Evolutionary conservation across 2,113 vertebrate species (phyloP).

Genomic region (Oenanthe melanoleuca): DNA sequence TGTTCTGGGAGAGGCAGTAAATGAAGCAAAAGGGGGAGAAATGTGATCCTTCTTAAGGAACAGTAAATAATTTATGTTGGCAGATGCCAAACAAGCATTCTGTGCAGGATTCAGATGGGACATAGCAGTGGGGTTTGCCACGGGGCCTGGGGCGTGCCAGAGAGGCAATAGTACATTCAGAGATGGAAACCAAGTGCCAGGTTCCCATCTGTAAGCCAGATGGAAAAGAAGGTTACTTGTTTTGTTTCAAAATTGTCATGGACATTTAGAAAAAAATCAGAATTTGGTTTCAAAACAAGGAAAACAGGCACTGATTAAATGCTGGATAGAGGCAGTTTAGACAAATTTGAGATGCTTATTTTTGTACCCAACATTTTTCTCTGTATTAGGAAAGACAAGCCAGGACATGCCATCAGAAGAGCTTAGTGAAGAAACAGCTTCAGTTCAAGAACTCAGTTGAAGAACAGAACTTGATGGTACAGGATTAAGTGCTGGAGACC

Average conservation of each 20-base stretch:
- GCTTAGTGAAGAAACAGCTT: background rate
- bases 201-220: constrained; percentile 49
- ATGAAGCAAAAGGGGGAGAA: background rate
- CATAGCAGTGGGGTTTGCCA: background rate
- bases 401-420: background rate
- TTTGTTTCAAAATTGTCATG: constrained; percentile 26
- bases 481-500: background rate
- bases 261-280: background rate
- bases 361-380: background rate
- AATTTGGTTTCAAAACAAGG: background rate
- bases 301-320: background rate
- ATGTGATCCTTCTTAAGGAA: background rate
- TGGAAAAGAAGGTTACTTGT: constrained; percentile 20
- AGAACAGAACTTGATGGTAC: background rate
- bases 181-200: background rate
- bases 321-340: background rate
- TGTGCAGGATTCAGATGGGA: fast-evolving
- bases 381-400: background rate
- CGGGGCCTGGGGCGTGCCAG: fast-evolving
- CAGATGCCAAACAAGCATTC: background rate
- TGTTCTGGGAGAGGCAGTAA: background rate
- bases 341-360: background rate
- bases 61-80: background rate
- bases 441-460: background rate
- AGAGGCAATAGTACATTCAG: background rate